Evolutionary conservation across 2,797 vertebrate genomes (phyloP), one percentile per base, ranked within the genome.

Genomic region (Pseudopleuronectes americanus): DNA sequence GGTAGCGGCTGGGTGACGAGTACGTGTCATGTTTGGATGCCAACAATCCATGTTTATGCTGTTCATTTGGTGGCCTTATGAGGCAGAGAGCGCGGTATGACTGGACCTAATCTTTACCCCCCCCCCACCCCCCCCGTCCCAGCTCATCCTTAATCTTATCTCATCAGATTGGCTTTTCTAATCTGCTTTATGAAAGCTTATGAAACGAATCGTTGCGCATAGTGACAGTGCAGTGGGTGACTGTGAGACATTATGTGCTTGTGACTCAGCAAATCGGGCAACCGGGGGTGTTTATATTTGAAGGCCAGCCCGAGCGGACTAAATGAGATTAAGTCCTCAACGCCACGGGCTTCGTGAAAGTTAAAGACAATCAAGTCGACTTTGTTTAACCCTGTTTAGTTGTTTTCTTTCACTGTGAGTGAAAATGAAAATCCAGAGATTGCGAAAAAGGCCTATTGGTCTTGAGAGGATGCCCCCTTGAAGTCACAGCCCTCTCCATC

Each of bases 101-200:
- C 76, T 53, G 74, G 81, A 77, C 67, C 64, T 88, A 85, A 89
- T 90, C 88, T 84, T 67, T 24, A n/a, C 43, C 45, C 45, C 45
- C 45, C 7, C 19, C 17, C 16, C 16, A 2, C 38, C 38, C 22
- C 38, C 22, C 57, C 65, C n/a, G 36, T 47, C 12, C 41, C 55
- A 3, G 67, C 71, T 68, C 71, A 65, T 69, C 80, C 68, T 77
- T 89, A 85, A 90, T 88, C 87, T 89, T 77, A 90, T 90, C 87
- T 89, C 89, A 84, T 91, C 86, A 90, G 84, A 89, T 84, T 47
- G 26, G 64, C 85, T 77, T 73, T 87, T 84, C 77, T 92, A 93
- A 94, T 93, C 91, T 92, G 79, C 88, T 89, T 93, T 81, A 83
- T 84, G 74, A 90, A 86, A 90, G 86, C 83, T 93, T 90, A 92